phyloP scores from a whole-genome alignment of 2,888 invertebrate species.

The Neoaliturus tenellus region DNA sequence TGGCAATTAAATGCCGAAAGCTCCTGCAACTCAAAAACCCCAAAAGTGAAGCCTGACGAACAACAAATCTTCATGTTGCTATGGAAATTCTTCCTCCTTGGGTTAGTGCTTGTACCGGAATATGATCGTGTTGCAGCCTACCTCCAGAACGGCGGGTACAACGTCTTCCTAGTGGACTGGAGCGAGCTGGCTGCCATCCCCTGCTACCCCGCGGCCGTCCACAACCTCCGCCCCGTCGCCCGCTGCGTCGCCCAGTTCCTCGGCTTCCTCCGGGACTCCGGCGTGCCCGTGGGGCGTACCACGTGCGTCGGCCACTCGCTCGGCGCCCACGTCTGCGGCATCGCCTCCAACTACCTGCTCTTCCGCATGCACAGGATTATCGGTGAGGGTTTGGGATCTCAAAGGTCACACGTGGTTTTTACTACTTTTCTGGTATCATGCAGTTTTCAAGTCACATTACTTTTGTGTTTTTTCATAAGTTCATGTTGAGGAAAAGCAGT shows the following conservation, averaged over 20 bases:
- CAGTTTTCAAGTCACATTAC: too few species aligned
- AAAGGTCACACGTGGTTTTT: too few species aligned
- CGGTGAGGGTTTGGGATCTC: too few species aligned
- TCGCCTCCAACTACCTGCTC: slow-evolving; percentile 82
- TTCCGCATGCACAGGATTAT: slow-evolving; percentile 85
- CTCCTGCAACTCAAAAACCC: too few species aligned
- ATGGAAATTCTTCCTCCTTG: too few species aligned
- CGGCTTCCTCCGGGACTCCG: slow-evolving; percentile 79
- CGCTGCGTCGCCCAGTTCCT: slow-evolving; percentile 82
- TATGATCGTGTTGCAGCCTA: slow-evolving; percentile 81
- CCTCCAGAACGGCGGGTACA: slow-evolving; percentile 83
- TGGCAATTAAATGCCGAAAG: too few species aligned
- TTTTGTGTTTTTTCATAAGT: too few species aligned
- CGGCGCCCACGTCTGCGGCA: slow-evolving; percentile 86
- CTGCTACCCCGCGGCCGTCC: slow-evolving; percentile 83
- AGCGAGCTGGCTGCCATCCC: slow-evolving; percentile 83
- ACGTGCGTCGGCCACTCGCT: slow-evolving; percentile 85
- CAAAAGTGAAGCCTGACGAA: too few species aligned
- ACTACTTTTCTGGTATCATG: too few species aligned
- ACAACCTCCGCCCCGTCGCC: slow-evolving; percentile 83
- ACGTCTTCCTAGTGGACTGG: slow-evolving; percentile 88
- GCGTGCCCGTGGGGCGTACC: slow-evolving; percentile 78
- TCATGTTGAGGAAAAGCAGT: too few species aligned
- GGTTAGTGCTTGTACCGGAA: too few species aligned
- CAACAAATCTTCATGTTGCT: too few species aligned